Percentiles rank a stretch among this genome's conserved stretches.
phyloP scores from a whole-genome alignment of 37 sponge, comb jelly and placozoan genomes.

The Axinella damicornis region DNA sequence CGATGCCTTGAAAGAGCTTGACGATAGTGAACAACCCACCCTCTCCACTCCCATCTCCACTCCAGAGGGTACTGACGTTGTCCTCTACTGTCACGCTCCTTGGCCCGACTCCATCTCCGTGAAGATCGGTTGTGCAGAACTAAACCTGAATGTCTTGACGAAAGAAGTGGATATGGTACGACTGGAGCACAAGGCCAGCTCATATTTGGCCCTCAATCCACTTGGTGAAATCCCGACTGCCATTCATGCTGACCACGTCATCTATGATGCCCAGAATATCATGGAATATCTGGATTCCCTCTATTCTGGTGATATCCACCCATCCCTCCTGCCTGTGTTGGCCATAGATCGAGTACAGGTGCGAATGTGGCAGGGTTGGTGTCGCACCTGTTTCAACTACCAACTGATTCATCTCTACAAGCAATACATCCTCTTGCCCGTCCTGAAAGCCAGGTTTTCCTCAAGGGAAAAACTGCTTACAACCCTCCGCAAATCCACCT shows the following conservation, averaged over 20 bases:
- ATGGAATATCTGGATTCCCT: background rate
- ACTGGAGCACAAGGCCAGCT: background rate
- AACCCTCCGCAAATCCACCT: background rate
- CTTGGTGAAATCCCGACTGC: background rate
- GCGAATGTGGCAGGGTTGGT: constrained; percentile 11
- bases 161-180: background rate
- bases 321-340: background rate
- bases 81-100: background rate
- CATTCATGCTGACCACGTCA: background rate
- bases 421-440: background rate
- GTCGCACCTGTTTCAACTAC: background rate
- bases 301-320: background rate
- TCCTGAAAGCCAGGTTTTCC: background rate
- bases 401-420: constrained; percentile 8
- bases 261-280: background rate
- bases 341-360: background rate
- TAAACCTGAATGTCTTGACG: background rate
- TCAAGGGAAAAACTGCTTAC: background rate
- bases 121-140: background rate
- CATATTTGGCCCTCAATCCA: background rate
- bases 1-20: background rate
- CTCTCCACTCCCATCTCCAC: background rate
- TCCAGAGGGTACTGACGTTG: background rate
- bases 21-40: background rate
- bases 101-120: background rate